These are phyloP conservation scores for Chaetodon trifasciatus DNA, from an alignment of 2,797 vertebrate species.

Conservation along the genomic window DNA sequence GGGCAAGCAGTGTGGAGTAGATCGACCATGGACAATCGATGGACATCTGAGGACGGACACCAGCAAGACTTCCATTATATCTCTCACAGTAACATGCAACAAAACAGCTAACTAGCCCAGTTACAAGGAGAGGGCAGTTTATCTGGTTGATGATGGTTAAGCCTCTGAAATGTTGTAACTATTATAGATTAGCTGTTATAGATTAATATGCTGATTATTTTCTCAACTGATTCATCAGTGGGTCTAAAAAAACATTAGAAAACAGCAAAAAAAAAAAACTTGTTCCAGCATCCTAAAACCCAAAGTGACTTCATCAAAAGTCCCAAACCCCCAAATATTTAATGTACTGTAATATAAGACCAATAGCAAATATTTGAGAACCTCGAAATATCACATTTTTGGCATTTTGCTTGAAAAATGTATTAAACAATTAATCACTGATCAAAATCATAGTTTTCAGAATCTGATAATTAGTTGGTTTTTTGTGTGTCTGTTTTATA, in stretches of 20 bases:
- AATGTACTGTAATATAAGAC: neutral
- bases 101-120: neutral
- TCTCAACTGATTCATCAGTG: neutral
- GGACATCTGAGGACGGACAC: conserved; percentile 88
- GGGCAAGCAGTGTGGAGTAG: conserved; percentile 95
- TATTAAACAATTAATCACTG: too few relatives aligned
- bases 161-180: neutral
- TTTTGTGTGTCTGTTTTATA: too few relatives aligned
- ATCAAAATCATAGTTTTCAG: too few relatives aligned
- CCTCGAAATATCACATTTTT: neutral
- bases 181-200: neutral
- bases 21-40: conserved; percentile 99
- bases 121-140: neutral
- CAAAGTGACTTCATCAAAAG: neutral
- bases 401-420: neutral
- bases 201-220: neutral
- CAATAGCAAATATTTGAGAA: neutral
- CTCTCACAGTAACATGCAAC: neutral
- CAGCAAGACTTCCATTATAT: neutral
- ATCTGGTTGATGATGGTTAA: neutral
- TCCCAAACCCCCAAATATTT: neutral
- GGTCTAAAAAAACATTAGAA: neutral
- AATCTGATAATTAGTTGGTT: too few relatives aligned
- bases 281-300: too few relatives aligned
- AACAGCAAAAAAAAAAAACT: neutral